These are phyloP conservation scores for Urosaurus nigricauda DNA, from an alignment of 2,797 vertebrate species.

Conservation along the genomic window DNA sequence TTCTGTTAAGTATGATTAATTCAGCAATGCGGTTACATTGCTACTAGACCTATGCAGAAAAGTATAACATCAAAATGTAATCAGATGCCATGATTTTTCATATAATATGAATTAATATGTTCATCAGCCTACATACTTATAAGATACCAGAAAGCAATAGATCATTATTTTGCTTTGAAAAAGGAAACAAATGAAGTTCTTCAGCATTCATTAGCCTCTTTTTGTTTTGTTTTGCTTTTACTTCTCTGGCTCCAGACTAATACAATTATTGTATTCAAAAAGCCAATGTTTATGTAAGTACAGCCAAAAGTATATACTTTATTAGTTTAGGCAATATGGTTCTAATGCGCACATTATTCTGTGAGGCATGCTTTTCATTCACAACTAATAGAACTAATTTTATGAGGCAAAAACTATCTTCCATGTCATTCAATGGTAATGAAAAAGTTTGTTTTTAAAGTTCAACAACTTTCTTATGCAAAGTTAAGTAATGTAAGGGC, in stretches of 20 bases:
- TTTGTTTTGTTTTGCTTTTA: neutral
- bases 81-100: neutral
- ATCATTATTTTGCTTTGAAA: neutral
- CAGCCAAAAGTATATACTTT: slow-evolving; percentile 8
- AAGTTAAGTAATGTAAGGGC: neutral
- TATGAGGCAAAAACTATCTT: neutral
- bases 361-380: slow-evolving; percentile 4
- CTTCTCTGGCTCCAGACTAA: slow-evolving; percentile 27
- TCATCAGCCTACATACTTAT: neutral
- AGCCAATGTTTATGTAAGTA: neutral
- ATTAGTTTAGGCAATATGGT: slow-evolving; percentile 6
- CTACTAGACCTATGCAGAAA: neutral
- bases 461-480: neutral
- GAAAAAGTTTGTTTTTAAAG: neutral
- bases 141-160: neutral
- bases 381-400: slow-evolving; percentile 1
- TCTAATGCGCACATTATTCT: slow-evolving; percentile 1
- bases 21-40: neutral
- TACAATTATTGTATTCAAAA: slow-evolving; percentile 3
- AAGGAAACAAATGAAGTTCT: neutral
- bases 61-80: neutral
- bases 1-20: neutral
- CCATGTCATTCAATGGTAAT: neutral
- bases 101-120: neutral
- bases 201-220: slow-evolving; percentile 12